Percentiles rank a stretch among this genome's conserved stretches.
These are phyloP conservation scores for Sturmia bella DNA, from an alignment of 2,888 invertebrate species.

Conservation along the genomic window DNA sequence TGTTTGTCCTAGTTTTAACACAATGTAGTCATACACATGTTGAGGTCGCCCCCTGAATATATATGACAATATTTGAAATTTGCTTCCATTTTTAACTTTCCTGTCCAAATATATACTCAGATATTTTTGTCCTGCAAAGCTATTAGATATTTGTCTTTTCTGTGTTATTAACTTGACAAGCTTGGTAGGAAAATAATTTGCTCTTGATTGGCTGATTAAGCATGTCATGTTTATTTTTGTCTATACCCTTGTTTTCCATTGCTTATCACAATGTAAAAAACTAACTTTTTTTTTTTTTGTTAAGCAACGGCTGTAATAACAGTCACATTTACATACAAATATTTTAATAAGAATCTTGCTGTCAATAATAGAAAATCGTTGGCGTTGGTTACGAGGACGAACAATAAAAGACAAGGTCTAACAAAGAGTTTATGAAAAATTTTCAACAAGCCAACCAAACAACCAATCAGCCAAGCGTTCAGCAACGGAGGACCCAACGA, in stretches of 20 bases:
- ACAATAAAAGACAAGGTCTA: conserved; percentile 19
- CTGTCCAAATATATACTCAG: too few relatives aligned
- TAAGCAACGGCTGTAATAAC: conserved; percentile 14
- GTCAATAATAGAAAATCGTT: conserved; percentile 55
- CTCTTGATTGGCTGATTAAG: conserved; percentile 76
- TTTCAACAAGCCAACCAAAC: conserved; percentile 26
- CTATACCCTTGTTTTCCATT: too few relatives aligned
- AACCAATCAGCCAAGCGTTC: background rate
- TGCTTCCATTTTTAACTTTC: too few relatives aligned
- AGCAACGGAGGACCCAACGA: conserved; percentile 26
- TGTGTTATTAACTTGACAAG: too few relatives aligned
- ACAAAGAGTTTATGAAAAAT: conserved; percentile 40
- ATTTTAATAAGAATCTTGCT: conserved; percentile 41
- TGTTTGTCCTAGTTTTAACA: too few relatives aligned
- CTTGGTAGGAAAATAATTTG: conserved; percentile 71
- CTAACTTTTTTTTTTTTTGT: too few relatives aligned
- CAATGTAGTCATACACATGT: too few relatives aligned
- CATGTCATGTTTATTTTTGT: conserved; percentile 72
- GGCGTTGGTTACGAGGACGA: conserved; percentile 27
- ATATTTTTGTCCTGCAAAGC: too few relatives aligned
- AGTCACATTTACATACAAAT: conserved; percentile 25
- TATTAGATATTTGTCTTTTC: too few relatives aligned
- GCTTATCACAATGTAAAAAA: too few relatives aligned
- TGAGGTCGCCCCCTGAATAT: too few relatives aligned
- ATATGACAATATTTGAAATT: too few relatives aligned